These are phyloP conservation scores for Dendrolimus pini DNA, from an alignment of 2,888 invertebrate genomes.

Conservation along the genomic window DNA sequence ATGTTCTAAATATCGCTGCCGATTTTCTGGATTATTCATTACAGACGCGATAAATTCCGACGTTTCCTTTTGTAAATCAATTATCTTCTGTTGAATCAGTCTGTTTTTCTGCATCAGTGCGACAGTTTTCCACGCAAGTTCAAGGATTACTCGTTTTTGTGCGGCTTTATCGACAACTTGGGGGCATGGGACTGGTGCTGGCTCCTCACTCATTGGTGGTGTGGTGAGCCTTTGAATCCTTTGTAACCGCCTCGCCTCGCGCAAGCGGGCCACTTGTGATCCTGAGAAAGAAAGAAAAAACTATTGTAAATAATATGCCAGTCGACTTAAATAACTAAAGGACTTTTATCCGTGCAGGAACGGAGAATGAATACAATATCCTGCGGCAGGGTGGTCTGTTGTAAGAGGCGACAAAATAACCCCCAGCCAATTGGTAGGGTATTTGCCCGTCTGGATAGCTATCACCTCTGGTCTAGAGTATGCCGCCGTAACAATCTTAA, in stretches of 20 bases:
- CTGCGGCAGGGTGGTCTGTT: too few species aligned
- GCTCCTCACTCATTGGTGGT: slow-evolving; percentile 26
- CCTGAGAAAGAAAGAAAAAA: slow-evolving; percentile 42
- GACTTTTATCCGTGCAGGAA: too few species aligned
- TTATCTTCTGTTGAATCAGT: slow-evolving; percentile 77
- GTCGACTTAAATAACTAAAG: too few species aligned
- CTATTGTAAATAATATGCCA: neutral
- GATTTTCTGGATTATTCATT: slow-evolving; percentile 71
- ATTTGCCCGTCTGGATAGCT: too few species aligned
- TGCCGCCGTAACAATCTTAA: too few species aligned
- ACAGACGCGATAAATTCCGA: slow-evolving; percentile 78
- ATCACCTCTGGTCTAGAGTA: too few species aligned
- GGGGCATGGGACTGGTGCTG: slow-evolving; percentile 20
- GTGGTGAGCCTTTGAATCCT: slow-evolving; percentile 38
- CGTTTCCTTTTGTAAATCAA: slow-evolving; percentile 78
- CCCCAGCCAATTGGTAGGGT: too few species aligned
- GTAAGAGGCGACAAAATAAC: too few species aligned
- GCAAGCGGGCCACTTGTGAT: slow-evolving; percentile 43
- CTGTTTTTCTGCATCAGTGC: slow-evolving; percentile 79
- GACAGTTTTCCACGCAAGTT: slow-evolving; percentile 79
- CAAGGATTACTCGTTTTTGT: slow-evolving; percentile 72
- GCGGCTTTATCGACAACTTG: slow-evolving; percentile 35
- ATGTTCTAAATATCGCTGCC: slow-evolving; percentile 43
- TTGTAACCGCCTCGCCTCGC: slow-evolving; percentile 54
- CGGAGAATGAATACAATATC: too few species aligned